These are phyloP conservation scores for Pocillopora damicornis DNA, from an alignment of 64 coral and sea anemone species.

Conservation along the genomic window DNA sequence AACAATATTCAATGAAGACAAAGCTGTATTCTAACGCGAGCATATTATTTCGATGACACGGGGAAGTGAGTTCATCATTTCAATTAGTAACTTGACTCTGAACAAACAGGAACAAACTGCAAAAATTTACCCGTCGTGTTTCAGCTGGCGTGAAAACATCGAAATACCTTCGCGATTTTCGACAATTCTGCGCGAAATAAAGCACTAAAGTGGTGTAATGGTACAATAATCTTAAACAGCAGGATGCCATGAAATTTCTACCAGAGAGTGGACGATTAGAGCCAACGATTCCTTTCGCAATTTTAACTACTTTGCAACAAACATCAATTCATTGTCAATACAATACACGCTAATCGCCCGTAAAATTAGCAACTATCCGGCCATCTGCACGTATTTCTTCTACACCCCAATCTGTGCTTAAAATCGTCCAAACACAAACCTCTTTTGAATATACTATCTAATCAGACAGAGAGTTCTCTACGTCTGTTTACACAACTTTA, in stretches of 20 bases:
- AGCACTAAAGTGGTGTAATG: neutral
- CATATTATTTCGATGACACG: neutral
- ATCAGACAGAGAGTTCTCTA: neutral
- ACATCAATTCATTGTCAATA: neutral
- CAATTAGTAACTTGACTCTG: neutral
- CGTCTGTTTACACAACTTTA: slow-evolving; percentile 10
- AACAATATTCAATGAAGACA: neutral
- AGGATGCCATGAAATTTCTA: neutral
- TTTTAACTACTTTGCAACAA: neutral
- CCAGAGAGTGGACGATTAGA: neutral
- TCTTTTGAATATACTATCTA: neutral
- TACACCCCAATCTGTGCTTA: neutral
- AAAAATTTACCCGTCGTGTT: neutral
- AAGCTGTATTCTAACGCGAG: neutral
- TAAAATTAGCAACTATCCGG: neutral
- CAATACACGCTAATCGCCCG: neutral
- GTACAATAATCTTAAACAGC: neutral
- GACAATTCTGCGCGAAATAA: neutral
- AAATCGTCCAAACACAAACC: neutral
- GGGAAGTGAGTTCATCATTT: neutral
- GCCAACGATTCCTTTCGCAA: neutral
- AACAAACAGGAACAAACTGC: slow-evolving; percentile 3
- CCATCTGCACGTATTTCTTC: neutral
- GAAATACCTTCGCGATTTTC: neutral
- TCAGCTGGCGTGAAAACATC: slow-evolving; percentile 7